Base-by-base conservation (phyloP, 2,113 vertebrate genomes). In the Montifringilla adamsi region DNA sequence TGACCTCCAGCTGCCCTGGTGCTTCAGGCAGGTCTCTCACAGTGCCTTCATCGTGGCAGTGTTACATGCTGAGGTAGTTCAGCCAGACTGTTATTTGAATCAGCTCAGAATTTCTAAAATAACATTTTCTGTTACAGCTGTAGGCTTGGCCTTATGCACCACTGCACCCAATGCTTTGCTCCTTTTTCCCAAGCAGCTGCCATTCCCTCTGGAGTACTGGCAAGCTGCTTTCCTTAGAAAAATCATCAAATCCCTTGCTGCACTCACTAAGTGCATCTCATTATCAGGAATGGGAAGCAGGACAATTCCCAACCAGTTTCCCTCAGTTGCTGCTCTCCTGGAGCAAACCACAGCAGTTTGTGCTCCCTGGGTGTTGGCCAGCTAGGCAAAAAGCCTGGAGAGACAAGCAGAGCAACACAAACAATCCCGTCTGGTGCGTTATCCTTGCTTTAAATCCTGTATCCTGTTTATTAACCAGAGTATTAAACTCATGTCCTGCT, bases 161-260 rank as follows among this genome's bases (percentile, higher is more conserved):
- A 53, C 70, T 77, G 41, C 8, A 3, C 63, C 80, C 53, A 72
- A 20, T 3, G 49, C 77, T 91, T 68, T 72, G 44, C 67, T 92
- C 41, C 75, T 87, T 82, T 80, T 93, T 67, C 72, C 39, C 0
- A 0, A 52, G 80, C 85, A 93, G 94, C 83, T 93, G 86, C 77
- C 67, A 33, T 87, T 95, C 75, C 78, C 94, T 87, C 60, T 56
- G 62, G 63, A 93, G 52, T 39, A 11, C 67, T 15, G 13, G 56
- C 93, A 93, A 95, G 77, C 74, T 86, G 55, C 53, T 90, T 89
- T 90, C 68, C 72, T 82, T 37, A 52, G 30, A 56, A 81, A 91
- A 79, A 89, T 15, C 35, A 69, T 69, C 81, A 76, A 19, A 84
- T 87, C 75, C 70, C 67, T 43, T 85, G 72, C 87, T 86, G 78